phyloP scores from a whole-genome alignment of 2,888 invertebrate genomes.

The Caenorhabditis afra region DNA sequence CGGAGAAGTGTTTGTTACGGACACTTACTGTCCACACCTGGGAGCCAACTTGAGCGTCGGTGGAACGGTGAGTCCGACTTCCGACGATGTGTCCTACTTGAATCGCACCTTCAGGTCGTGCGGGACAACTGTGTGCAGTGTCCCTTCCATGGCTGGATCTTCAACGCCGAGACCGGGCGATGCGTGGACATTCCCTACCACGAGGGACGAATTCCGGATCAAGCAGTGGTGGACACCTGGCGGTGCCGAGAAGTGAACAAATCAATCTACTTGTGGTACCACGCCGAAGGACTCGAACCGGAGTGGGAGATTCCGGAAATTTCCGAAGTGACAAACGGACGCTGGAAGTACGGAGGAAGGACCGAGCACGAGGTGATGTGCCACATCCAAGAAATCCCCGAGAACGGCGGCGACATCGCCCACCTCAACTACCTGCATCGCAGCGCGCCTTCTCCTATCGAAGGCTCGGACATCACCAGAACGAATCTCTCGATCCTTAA shows the following conservation, averaged over 20 bases:
- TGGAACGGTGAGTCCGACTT: slow-evolving; percentile 82
- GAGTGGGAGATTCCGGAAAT: slow-evolving; percentile 85
- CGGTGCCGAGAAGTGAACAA: slow-evolving; percentile 86
- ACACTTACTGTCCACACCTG: slow-evolving; percentile 92
- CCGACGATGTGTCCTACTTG: not conserved
- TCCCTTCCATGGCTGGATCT: slow-evolving; percentile 92
- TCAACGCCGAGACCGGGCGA: slow-evolving; percentile 86
- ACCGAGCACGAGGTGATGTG: slow-evolving; percentile 85
- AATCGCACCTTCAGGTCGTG: slow-evolving; percentile 80
- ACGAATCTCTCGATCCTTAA: slow-evolving; percentile 66
- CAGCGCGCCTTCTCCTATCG: slow-evolving; percentile 52
- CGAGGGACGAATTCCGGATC: slow-evolving; percentile 84
- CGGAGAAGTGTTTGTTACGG: slow-evolving; percentile 86
- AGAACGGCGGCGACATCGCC: slow-evolving; percentile 91
- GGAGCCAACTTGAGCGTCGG: slow-evolving; percentile 91
- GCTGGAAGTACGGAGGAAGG: slow-evolving; percentile 86
- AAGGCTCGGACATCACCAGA: slow-evolving; percentile 67
- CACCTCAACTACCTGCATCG: slow-evolving; percentile 88
- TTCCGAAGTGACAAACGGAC: slow-evolving; percentile 83
- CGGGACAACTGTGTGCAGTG: slow-evolving; percentile 87
- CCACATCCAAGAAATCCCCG: slow-evolving; percentile 88
- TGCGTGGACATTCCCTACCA: slow-evolving; percentile 88
- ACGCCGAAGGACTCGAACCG: slow-evolving; percentile 86
- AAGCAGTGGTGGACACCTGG: slow-evolving; percentile 86
- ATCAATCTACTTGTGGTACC: slow-evolving; percentile 89